Base-by-base conservation (phyloP, 2,113 vertebrate species). In the Hemibagrus wyckioides region DNA sequence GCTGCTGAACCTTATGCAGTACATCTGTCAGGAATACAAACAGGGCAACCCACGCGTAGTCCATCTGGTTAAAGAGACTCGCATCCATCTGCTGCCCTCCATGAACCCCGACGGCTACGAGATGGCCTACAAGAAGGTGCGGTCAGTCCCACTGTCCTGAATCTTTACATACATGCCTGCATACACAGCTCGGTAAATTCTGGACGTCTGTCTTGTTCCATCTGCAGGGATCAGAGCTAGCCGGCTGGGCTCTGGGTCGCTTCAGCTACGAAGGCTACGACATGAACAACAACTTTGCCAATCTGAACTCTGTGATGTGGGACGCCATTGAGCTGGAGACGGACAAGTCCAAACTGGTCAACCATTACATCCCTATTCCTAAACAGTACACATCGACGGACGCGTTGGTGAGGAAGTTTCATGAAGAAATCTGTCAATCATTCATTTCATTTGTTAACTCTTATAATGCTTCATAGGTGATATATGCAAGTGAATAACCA, bases 81-180 rank as follows among this genome's bases (percentile, higher is more conserved):
- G 98, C 88, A 98, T 99, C 92, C 98, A 99, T 92, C 94, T 99
- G 0, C 95, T 99, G 89, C 98, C 98, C 0, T 97, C 97, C 0
- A 95, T 99, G 93, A 99, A 99, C 91, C 98, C 98, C 0, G 98
- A 99, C 0, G 98, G 97, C 90, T 98, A 99, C 0, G 97, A 99
- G 92, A 94, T 97, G 91, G 97, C 97, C 61, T 96, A 94, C 0
- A 96, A 96, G 91, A 97, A 96, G 96, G 98, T 98, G 48, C 88
- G 33, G 10, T 39, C 19, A 25, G 19, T 39, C 54, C 33, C 54
- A 36, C 52, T 6, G 13, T 56, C 19, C 77, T 56, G 52, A 80
- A 56, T 36, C 15, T 52, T 3, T 8, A 52, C 8, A 7, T 28
- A 77, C 75, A 30, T n/a, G 33, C 33, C 41, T 73, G 69, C 8